Evolutionary conservation across 2,797 vertebrate genomes (phyloP), one percentile per base, ranked within the genome.

Genomic region (Danio tinwini): DNA sequence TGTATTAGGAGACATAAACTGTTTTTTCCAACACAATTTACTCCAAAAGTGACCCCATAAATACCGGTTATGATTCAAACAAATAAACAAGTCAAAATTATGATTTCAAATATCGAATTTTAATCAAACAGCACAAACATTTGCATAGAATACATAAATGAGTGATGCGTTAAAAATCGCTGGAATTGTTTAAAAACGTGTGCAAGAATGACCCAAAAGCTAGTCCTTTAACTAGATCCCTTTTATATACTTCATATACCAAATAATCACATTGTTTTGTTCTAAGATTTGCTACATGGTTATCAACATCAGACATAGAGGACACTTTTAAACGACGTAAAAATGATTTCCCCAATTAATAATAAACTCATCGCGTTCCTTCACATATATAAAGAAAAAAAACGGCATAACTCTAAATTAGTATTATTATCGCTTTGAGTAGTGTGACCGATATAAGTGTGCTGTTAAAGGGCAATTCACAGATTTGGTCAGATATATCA

Each of bases 121-220:
- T 29, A 29, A 29, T 29, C 29, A 29, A 29, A 29, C 29, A 29
- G 29, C 29, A 83, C 86, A 86, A 81, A 86, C 71, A 80, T 83
- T 82, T 90, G 88, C 89, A 89, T 87, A 89, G 88, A 74, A 87
- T 84, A 86, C 81, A 82, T 76, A 58, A 17, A 39, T 44, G 58
- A 29, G 65, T 82, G 63, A 79, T 39, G 69, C 69, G 80, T 76
- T 65, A 71, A 49, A 87, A 78, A 62, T 59, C 7, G 42, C 56
- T 68, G 70, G 37, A n/a, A 79, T 52, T 21, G 74, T 50, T 61
- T 72, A 47, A 61, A 81, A 69, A 63, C 1, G 12, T 16, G 63
- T 53, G 62, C 14, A 7, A 56, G 19, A 67, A 45, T 58, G 17
- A 44, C 42, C 12, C 13, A 0, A 58, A 47, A 45, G 9, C 47